These are phyloP conservation scores for Harpagifer antarcticus DNA, from an alignment of 2,797 vertebrate species.

Conservation along the genomic window DNA sequence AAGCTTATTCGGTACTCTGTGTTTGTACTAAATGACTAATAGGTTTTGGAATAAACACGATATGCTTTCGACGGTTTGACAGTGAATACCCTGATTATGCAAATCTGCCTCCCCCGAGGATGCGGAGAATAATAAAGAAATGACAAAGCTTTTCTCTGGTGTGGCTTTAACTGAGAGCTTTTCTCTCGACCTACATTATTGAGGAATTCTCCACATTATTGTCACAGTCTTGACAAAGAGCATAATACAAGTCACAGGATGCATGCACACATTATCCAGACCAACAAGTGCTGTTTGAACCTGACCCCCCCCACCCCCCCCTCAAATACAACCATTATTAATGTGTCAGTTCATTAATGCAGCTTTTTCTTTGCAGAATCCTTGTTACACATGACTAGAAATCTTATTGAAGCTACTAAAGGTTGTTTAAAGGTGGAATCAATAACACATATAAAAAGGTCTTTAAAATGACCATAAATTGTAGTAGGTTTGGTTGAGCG, in stretches of 20 bases:
- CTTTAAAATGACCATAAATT: no score
- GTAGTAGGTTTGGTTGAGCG: no score
- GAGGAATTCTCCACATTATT: conserved; percentile 58
- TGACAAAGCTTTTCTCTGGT: conserved; percentile 63
- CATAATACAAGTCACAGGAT: conserved; percentile 39
- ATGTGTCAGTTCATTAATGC: no score
- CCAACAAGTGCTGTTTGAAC: neutral
- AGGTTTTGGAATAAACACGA: conserved; percentile 73
- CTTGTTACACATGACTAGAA: neutral
- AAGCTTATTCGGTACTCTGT: conserved; percentile 64
- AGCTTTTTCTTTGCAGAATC: neutral
- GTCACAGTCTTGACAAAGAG: conserved; percentile 55
- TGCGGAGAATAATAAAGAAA: conserved; percentile 51
- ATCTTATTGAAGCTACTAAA: neutral
- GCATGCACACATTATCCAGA: conserved; percentile 18
- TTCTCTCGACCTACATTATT: conserved; percentile 68
- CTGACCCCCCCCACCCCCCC: neutral
- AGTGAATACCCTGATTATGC: conserved; percentile 75
- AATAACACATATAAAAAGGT: neutral
- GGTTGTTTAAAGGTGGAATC: conserved; percentile 19
- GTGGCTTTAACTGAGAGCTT: conserved; percentile 35
- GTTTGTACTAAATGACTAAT: conserved; percentile 67
- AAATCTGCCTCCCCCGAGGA: conserved; percentile 66
- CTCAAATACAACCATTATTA: no score
- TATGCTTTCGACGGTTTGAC: conserved; percentile 74